Base-by-base conservation (phyloP, 2,888 invertebrate species). In the Chloromyia formosa region DNA sequence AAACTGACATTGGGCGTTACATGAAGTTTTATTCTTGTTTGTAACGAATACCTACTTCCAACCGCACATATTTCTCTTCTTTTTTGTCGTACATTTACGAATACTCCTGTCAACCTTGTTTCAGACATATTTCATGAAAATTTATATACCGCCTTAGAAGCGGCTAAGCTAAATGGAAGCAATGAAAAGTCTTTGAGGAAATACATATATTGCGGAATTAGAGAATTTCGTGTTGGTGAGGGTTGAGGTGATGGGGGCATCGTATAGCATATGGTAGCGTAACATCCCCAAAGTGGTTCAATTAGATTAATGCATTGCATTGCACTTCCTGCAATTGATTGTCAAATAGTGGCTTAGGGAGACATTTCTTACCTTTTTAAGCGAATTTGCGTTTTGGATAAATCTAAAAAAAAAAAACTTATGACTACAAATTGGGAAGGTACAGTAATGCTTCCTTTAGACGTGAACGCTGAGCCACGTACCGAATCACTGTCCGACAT, bases 271-370 rank as follows among this genome's bases (percentile, higher is more conserved):
- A n/a, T n/a, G 42, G 40, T 40, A 16, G 35, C 4, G 18, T 45
- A 62, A 62, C 62, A 35, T 23, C n/a, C 18, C 40, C 22, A 62
- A 62, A 35, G n/a, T 27, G 5, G 23, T 62, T 23, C 62, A 62
- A 62, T 62, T 62, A 62, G 62, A 23, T 62, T 62, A 62, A 62
- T 62, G 18, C 40, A 62, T 14, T 27, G 23, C 10, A 62, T 62
- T n/a, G n/a, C n/a, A n/a, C n/a, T 42, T 62, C 62, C 1, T 35
- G 62, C 35, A 35, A 62, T 62, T 62, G 62, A 62, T 62, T 62
- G 22, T 27, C 62, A 62, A 62, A 62, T 23, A 62, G 23, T 62
- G 62, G n/a, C n/a, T 62, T 42, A 12, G 5, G 42, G 42, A 42
- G 7, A 42, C 5, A 42, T 42, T 54, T 42, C 42, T 42, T 42